Base-by-base conservation (phyloP, 2,888 invertebrate genomes). In the Drosophila subquinaria region DNA sequence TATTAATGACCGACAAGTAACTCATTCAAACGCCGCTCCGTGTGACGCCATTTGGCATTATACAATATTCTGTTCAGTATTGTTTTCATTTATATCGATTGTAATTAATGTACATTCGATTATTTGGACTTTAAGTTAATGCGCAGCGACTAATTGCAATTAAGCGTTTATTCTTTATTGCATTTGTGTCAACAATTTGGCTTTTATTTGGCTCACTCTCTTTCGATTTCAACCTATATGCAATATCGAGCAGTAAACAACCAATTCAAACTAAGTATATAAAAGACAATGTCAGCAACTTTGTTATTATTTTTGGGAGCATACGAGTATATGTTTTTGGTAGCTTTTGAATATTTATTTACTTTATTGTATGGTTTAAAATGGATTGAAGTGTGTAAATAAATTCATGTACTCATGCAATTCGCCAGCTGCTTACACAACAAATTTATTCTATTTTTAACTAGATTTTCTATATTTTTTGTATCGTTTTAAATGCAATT, bases 401-500 rank as follows among this genome's bases (percentile, higher is more conserved):
- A 85, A 82, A 84, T 78, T 50, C 59, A 59, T 61, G 56, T 40
- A 33, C 33, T 48, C 48, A n/a, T 62, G 70, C 56, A 60, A 60
- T 64, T 45, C 55, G 42, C 33, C 51, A 38, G 68, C 56, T 55
- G 55, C 20, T 55, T 63, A 17, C 20, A 45, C 45, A 50, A 47
- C 45, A 20, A 47, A 40, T 56, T 23, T 53, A 47, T 35, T 40
- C 33, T 40, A 40, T 51, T 45, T 48, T 50, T 40, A 33, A 33
- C 47, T 52, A 59, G 56, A 47, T 63, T 50, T 65, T 13, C 23
- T 20, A 27, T 50, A 6, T 27, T 13, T 73, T 75, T 72, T 62
- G 50, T 65, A 73, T 71, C 51, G 50, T 70, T 82, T 88, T 90
- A 84, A 84, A 84, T 84, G 84, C 84, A 84, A 70, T 86, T 82